Percentiles rank a stretch among this genome's conserved stretches.
These are phyloP conservation scores for Lycophotia porphyrea DNA, from an alignment of 2,888 invertebrate genomes.

Conservation along the genomic window DNA sequence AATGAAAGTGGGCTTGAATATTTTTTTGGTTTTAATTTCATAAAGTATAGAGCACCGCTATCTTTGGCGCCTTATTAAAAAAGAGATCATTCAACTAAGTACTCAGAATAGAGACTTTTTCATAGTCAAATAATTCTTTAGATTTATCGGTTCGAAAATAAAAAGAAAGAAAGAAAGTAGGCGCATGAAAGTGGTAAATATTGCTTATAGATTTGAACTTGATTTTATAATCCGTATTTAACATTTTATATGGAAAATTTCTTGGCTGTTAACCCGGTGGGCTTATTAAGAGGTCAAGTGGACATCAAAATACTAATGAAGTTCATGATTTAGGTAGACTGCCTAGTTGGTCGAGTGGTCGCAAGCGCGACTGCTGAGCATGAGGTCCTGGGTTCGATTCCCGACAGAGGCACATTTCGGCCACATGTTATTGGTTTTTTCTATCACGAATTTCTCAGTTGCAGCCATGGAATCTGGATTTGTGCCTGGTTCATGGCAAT, in stretches of 20 bases:
- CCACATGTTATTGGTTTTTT: no score
- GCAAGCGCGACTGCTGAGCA: background rate
- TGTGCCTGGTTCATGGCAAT: no score
- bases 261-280: background rate
- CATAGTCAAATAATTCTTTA: background rate
- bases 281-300: background rate
- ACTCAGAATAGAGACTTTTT: background rate
- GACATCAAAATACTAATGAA: constrained; percentile 10
- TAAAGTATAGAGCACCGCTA: constrained; percentile 3
- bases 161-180: background rate
- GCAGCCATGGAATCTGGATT: no score
- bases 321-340: background rate
- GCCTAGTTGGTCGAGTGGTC: background rate
- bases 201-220: background rate
- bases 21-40: constrained; percentile 9
- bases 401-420: no score
- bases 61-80: background rate
- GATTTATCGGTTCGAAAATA: background rate
- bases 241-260: background rate
- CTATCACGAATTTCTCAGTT: no score
- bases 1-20: constrained; percentile 9
- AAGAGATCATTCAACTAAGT: background rate
- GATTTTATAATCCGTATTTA: background rate
- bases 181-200: background rate
- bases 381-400: no score